Base-by-base conservation (phyloP, 1,140 invertebrate species). In the Oedothorax gibbosus region DNA sequence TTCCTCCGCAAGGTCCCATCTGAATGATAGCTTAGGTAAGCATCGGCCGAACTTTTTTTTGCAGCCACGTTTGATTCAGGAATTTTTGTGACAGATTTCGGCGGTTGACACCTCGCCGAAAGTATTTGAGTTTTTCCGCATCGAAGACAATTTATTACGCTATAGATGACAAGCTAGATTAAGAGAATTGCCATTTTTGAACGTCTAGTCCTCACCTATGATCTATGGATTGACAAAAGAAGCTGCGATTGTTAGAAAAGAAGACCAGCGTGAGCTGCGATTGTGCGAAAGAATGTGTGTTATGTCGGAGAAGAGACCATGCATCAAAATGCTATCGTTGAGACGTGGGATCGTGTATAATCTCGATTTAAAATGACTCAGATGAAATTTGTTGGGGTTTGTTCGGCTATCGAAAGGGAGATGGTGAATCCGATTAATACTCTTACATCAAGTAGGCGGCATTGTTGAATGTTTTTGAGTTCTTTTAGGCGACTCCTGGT, bases 71-170 rank as follows among this genome's bases (percentile, higher is more conserved):
- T 53, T 20, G 18, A 57, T 53, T 49, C n/a, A 14, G 69, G 57
- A 53, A 83, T 73, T 83, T 83, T 83, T 84, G 72, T 75, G 81
- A 84, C 72, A 75, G 60, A 75, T 84, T 84, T 84, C 81, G 50
- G 15, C 54, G 54, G 68, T 64, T 82, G 80, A 84, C 71, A 75
- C 72, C 81, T 66, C 56, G 15, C 62, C 51, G 72, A 84, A 84
- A 76, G 69, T 84, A 84, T 84, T 66, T 64, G 56, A 51, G 35
- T 84, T 79, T 84, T 84, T 50, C 71, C 62, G 51, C 21, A 21
- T 50, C 53, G 21, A 15, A 53, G 65, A 57, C 78, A 71, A 84
- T 84, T 84, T 84, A 84, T 84, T 84, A 84, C 69, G 51, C 50
- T 57, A 66, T 57, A 76, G 81, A 53, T 84, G 81, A 84, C 81